These are phyloP conservation scores for Ciona savignyi DNA, from an alignment of 23 tunicate species.

Conservation along the genomic window DNA sequence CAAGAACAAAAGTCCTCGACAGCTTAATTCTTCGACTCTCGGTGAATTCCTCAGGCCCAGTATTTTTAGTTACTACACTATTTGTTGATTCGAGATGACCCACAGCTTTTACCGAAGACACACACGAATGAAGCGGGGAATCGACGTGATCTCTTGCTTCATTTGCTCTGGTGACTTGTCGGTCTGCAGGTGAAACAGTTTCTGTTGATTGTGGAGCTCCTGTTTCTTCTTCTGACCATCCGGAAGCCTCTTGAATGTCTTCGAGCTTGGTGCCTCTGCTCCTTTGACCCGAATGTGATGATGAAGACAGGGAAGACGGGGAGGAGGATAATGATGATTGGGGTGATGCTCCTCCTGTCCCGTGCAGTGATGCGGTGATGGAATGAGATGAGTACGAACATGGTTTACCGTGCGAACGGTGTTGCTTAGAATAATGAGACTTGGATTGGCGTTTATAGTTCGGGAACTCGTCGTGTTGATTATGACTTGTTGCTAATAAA, in stretches of 20 bases:
- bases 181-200: constrained; percentile 49
- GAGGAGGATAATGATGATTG: constrained; percentile 22
- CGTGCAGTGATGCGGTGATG: constrained; percentile 12
- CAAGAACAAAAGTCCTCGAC: background rate
- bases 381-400: background rate
- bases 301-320: constrained; percentile 27
- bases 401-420: background rate
- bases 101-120: background rate
- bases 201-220: background rate
- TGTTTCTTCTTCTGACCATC: constrained; percentile 13
- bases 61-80: background rate
- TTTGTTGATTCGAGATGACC: background rate
- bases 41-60: background rate
- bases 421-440: background rate
- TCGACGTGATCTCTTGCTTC: background rate
- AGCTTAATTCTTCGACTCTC: background rate
- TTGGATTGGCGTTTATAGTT: background rate
- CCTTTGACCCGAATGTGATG: constrained; percentile 25
- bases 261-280: constrained; percentile 23
- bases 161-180: background rate
- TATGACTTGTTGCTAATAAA: background rate
- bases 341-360: constrained; percentile 5
- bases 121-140: constrained; percentile 7
- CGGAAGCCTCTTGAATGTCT: constrained; percentile 65
- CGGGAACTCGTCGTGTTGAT: too few relatives aligned